Evolutionary conservation across 1,140 invertebrate genomes (phyloP).

Genomic region (Bilobella aurantiaca): DNA sequence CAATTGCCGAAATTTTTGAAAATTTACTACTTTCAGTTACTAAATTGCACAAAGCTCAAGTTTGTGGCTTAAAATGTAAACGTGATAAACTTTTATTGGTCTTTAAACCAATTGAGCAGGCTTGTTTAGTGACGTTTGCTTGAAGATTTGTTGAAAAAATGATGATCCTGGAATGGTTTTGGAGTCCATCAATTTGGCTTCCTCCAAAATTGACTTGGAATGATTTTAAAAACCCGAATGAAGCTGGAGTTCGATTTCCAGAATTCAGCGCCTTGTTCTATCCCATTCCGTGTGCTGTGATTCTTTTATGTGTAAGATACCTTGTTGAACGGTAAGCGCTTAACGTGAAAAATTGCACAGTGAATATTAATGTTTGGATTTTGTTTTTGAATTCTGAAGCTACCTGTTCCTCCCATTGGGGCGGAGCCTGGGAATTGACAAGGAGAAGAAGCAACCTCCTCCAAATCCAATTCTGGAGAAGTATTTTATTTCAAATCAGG

Average conservation of each 20-base stretch:
- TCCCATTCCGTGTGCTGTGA: constrained; percentile 65
- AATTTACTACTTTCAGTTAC: too few relatives aligned
- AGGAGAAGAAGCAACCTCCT: constrained; percentile 18
- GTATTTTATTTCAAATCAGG: constrained; percentile 56
- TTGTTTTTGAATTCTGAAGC: background rate
- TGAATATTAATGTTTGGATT: background rate
- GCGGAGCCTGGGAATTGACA: constrained; percentile 62
- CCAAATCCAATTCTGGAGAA: constrained; percentile 59
- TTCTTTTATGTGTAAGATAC: constrained; percentile 61
- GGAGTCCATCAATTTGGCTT: constrained; percentile 72
- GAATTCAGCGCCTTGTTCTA: constrained; percentile 69
- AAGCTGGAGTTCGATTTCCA: constrained; percentile 59
- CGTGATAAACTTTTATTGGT: too few relatives aligned
- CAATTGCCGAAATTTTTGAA: too few relatives aligned
- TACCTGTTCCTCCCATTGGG: constrained; percentile 63
- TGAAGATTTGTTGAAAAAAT: too few relatives aligned
- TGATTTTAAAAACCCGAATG: constrained; percentile 60
- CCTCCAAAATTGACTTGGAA: constrained; percentile 80
- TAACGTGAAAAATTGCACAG: background rate
- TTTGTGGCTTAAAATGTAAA: too few relatives aligned
- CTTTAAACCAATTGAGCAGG: too few relatives aligned
- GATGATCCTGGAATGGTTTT: constrained; percentile 53
- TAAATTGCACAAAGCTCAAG: too few relatives aligned
- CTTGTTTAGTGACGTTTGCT: too few relatives aligned
- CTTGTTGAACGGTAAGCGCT: constrained; percentile 67